These are phyloP conservation scores for Glaucomys volans DNA, from an alignment of 2,113 vertebrate species.

Conservation along the genomic window DNA sequence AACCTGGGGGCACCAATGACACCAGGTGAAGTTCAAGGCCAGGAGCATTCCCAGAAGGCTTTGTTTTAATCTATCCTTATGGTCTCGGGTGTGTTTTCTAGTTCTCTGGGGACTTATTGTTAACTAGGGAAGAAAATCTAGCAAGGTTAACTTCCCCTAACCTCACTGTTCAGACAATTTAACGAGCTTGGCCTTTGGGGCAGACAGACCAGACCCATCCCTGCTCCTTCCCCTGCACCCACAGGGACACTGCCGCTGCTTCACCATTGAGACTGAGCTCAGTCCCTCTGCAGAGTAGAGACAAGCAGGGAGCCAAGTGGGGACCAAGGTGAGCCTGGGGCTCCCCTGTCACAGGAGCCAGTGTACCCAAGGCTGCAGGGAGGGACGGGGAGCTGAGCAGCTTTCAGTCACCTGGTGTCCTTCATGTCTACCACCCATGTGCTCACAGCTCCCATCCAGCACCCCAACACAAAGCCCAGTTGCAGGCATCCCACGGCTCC, in stretches of 20 bases:
- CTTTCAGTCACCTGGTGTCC: rapidly evolving
- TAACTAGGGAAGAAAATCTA: not conserved
- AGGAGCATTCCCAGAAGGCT: not conserved
- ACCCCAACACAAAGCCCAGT: not conserved
- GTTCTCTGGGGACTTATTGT: not conserved
- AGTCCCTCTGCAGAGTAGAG: not conserved
- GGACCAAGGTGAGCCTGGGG: too few relatives aligned
- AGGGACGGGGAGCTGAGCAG: rapidly evolving
- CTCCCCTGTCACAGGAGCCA: rapidly evolving
- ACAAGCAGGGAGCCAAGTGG: rapidly evolving
- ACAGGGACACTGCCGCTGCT: rapidly evolving
- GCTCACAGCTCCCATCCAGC: rapidly evolving
- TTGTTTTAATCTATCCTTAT: not conserved
- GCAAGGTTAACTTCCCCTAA: not conserved
- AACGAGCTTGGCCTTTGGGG: not conserved
- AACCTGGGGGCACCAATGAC: not conserved
- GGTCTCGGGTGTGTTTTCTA: not conserved
- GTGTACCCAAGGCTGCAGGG: rapidly evolving
- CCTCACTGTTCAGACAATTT: rapidly evolving
- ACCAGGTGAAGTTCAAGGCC: not conserved
- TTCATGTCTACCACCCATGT: rapidly evolving
- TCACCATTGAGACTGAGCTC: not conserved
- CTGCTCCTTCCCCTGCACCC: not conserved
- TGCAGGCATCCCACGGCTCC: rapidly evolving
- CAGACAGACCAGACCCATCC: rapidly evolving